Base-by-base conservation (phyloP, 1,140 invertebrate species). In the Copidosoma floridanum region DNA sequence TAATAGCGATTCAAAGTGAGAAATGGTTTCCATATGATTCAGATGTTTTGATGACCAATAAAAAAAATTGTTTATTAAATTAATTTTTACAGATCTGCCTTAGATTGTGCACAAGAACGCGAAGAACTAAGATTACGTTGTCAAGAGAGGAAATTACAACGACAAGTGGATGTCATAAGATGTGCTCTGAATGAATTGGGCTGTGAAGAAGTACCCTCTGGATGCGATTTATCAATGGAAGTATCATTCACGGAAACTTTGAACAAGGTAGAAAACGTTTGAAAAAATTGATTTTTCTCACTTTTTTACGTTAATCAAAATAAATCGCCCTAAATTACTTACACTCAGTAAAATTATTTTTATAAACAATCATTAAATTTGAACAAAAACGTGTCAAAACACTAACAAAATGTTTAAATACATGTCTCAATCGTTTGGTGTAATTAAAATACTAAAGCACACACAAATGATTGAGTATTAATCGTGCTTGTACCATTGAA, bases 121-220 rank as follows among this genome's bases (percentile, higher is more conserved):
- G 81, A 83, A 71, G 84, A 86, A 65, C 62, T 87, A 27, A 79
- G 85, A 68, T 71, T 94, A 43, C 85, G 87, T 56, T 92, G 91
- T 70, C 85, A 87, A 61, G 91, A 94, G 74, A 85, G 90, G 51
- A 92, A 91, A 73, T 85, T 92, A 69, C 84, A 87, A 32, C 86
- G 86, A 62, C 87, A 95, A 72, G 85, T 88, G 5, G 90, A 94
- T 65, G 84, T 93, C 63, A 92, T 95, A 54, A 85, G 88, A 63
- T 84, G 86, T 32, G 89, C 92, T n/a, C 78, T 96, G 32, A 89
- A 89, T 59, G 88, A 92, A 72, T 82, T 94, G 5, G 92, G 92
- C 29, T 92, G 91, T 66, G 90, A 93, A 74, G 89, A 93, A 78
- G 84, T 91, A 41, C 92, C 92, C 24, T 87, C 87, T n/a, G 92